phyloP scores from a whole-genome alignment of 1,140 invertebrate genomes.

The Drosophila baimaii region DNA sequence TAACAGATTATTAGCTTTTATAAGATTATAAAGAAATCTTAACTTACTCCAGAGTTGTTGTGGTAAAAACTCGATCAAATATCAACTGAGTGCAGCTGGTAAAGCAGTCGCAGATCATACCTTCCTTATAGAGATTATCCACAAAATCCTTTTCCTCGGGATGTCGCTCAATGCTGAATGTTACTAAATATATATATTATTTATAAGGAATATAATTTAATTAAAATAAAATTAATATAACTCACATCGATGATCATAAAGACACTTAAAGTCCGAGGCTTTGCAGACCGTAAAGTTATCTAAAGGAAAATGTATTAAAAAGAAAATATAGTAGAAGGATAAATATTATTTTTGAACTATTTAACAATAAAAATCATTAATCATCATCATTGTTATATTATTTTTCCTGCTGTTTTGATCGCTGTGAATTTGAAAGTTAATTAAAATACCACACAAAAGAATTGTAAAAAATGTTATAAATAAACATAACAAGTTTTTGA shows the following conservation, averaged over 20 bases:
- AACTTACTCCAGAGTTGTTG: conserved; percentile 52
- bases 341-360: not conserved
- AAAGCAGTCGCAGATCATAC: conserved; percentile 71
- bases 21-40: not conserved
- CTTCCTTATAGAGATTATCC: conserved; percentile 41
- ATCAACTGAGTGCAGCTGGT: conserved; percentile 71
- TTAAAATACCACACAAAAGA: no score
- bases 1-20: not conserved
- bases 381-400: no score
- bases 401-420: no score
- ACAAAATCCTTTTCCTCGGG: conserved; percentile 55
- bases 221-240: not conserved
- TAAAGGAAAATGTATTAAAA: conserved; percentile 1
- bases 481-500: no score
- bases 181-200: conserved; percentile 18
- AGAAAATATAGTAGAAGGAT: not conserved
- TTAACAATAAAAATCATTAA: no score
- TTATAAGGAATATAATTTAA: not conserved
- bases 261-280: conserved; percentile 72
- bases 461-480: no score
- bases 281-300: conserved; percentile 74
- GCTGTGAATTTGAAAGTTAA: no score
- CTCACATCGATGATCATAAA: conserved; percentile 68
- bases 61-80: conserved; percentile 51
- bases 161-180: conserved; percentile 56